A percentile compares a stretch with the other conserved stretches of the same genome.
These are phyloP conservation scores for Sinotaia quadrata DNA, from an alignment of 2,888 invertebrate species.

Conservation along the genomic window DNA sequence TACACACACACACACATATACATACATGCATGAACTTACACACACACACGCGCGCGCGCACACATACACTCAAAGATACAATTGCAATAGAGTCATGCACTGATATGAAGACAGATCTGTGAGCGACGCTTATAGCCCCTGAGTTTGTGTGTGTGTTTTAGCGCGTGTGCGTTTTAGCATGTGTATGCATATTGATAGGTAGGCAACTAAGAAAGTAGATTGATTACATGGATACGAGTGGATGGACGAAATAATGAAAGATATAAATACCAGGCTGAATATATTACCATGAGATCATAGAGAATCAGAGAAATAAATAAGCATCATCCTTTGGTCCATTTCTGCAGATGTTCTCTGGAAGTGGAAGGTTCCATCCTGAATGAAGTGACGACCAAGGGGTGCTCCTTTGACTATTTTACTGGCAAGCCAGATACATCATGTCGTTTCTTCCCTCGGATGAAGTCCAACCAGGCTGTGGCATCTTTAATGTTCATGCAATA, in stretches of 20 bases:
- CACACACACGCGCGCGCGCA: too few species aligned
- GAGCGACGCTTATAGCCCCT: too few species aligned
- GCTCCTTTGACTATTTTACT: conserved; percentile 38
- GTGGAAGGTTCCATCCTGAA: conserved; percentile 38
- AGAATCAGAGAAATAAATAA: too few species aligned
- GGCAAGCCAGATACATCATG: conserved; percentile 38
- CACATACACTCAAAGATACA: too few species aligned
- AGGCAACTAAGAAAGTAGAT: conserved; percentile 1
- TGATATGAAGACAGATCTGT: too few species aligned
- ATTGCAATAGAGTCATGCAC: too few species aligned
- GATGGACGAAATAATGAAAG: background rate
- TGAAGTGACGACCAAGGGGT: conserved; percentile 34
- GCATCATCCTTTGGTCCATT: background rate
- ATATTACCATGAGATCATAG: background rate
- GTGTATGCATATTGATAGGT: background rate
- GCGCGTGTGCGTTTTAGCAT: background rate
- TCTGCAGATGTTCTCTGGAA: conserved; percentile 35
- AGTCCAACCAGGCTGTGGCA: conserved; percentile 36
- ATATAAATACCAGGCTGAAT: background rate
- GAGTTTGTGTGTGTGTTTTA: background rate
- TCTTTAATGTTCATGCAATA: conserved; percentile 47
- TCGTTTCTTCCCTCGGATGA: conserved; percentile 40
- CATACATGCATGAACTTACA: too few species aligned
- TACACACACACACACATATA: too few species aligned
- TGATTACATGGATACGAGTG: too few species aligned